Evolutionary conservation across 2,113 vertebrate genomes (phyloP).

Genomic region (Engystomops pustulosus): DNA sequence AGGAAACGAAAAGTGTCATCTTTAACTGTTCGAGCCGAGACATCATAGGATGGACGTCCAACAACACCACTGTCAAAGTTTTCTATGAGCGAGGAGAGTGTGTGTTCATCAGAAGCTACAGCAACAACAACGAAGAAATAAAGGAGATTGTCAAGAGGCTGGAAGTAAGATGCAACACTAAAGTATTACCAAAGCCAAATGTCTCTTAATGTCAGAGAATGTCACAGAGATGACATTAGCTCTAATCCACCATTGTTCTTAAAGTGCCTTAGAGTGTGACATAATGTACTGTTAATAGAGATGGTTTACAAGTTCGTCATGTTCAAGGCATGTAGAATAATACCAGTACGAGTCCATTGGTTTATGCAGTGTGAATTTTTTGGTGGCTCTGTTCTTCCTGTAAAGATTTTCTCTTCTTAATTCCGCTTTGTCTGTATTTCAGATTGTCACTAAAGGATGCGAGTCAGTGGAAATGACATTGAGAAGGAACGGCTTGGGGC

Average conservation of each 20-base stretch:
- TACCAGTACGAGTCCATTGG: neutral
- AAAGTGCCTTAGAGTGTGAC: neutral
- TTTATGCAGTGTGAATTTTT: neutral
- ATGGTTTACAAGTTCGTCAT: neutral
- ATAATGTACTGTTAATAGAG: neutral
- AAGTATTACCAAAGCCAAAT: neutral
- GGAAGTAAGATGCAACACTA: slow-evolving; percentile 80
- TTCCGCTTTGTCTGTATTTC: slow-evolving; percentile 49
- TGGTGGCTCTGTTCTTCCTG: neutral
- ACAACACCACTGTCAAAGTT: slow-evolving; percentile 88
- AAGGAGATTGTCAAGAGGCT: slow-evolving; percentile 93
- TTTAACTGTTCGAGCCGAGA: slow-evolving; percentile 94
- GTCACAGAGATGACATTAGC: neutral
- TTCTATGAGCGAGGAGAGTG: slow-evolving; percentile 95
- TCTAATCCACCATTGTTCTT: neutral
- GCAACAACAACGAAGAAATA: slow-evolving; percentile 88
- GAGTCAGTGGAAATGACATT: slow-evolving; percentile 95
- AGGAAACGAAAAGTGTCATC: slow-evolving; percentile 88
- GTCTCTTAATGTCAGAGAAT: slow-evolving; percentile 8
- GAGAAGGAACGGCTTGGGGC: slow-evolving; percentile 90
- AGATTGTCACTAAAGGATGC: slow-evolving; percentile 93
- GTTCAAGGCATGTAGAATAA: neutral
- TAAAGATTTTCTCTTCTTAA: neutral
- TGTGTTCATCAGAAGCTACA: slow-evolving; percentile 88
- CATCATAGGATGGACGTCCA: slow-evolving; percentile 94